Conservation (phyloP, 1,140 invertebrate species). For the Nomia melanderi region DNA sequence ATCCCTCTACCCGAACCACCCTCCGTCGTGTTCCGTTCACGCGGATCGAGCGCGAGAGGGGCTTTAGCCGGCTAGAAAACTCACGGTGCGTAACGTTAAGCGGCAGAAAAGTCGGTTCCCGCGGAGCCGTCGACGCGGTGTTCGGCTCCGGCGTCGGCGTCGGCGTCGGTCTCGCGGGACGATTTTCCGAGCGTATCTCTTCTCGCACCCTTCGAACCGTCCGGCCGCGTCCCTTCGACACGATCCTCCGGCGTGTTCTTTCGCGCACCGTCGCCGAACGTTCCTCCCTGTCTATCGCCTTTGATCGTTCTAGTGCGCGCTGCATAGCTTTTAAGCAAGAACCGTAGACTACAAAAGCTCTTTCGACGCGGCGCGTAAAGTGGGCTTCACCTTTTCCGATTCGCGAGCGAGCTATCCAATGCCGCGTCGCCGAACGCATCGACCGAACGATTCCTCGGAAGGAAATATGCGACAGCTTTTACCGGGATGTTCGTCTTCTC, state of each 20-base stretch:
- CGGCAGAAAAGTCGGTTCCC: constrained; percentile 18
- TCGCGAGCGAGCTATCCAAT: constrained; percentile 19
- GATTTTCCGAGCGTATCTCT: constrained; percentile 55
- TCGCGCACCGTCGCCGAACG: constrained; percentile 9
- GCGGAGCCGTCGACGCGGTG: too few species aligned
- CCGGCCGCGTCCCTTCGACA: not conserved
- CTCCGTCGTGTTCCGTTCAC: not conserved
- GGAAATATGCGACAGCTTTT: not conserved
- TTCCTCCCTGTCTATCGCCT: constrained; percentile 26
- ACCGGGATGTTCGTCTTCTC: too few species aligned
- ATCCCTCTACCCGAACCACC: not conserved
- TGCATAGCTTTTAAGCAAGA: constrained; percentile 22
- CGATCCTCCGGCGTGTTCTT: constrained; percentile 36
- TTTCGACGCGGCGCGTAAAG: constrained; percentile 14
- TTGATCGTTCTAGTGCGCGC: constrained; percentile 36
- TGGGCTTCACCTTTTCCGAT: constrained; percentile 20
- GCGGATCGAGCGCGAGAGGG: constrained; percentile 6
- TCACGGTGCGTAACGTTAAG: constrained; percentile 24
- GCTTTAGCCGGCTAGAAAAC: constrained; percentile 13
- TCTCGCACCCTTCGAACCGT: constrained; percentile 26
- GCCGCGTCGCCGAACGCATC: constrained; percentile 34
- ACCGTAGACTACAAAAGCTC: constrained; percentile 26
- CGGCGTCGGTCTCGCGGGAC: constrained; percentile 34
- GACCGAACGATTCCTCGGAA: not conserved
- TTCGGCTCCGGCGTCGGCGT: too few species aligned